Evolutionary conservation across 2,113 vertebrate species (phyloP).

Genomic region (Elachura formosa): DNA sequence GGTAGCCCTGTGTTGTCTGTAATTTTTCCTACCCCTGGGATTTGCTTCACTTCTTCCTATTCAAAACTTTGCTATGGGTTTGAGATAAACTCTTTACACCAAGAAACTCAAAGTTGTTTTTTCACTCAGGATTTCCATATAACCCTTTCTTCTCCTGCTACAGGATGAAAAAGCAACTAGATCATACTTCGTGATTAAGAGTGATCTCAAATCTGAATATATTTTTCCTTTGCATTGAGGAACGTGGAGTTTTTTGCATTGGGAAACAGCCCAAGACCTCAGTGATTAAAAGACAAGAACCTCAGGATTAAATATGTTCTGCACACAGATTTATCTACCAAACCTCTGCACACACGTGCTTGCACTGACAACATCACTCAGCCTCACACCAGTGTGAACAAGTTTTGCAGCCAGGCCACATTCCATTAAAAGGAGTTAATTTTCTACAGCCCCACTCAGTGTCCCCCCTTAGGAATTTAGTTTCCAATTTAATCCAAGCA

Average conservation of each 20-base stretch:
- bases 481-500: not conserved
- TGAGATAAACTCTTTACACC: not conserved
- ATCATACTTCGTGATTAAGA: not conserved
- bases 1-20: not conserved
- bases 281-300: not conserved
- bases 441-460: not conserved
- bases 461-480: not conserved
- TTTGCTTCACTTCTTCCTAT: not conserved
- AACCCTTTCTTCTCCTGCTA: not conserved
- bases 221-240: not conserved
- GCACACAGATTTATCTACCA: not conserved
- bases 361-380: not conserved
- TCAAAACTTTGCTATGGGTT: not conserved
- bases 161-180: not conserved
- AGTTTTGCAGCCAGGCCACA: conserved; percentile 27
- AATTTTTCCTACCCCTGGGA: not conserved
- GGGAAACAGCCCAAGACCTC: not conserved
- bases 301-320: not conserved
- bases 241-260: not conserved
- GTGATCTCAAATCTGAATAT: not conserved
- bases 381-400: conserved; percentile 1
- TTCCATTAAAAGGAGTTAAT: conserved; percentile 10
- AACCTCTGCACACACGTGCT: not conserved
- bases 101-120: not conserved
- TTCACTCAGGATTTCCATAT: not conserved